These are phyloP conservation scores for Clavelina lepadiformis DNA, from an alignment of 23 tunicate species.

Conservation along the genomic window DNA sequence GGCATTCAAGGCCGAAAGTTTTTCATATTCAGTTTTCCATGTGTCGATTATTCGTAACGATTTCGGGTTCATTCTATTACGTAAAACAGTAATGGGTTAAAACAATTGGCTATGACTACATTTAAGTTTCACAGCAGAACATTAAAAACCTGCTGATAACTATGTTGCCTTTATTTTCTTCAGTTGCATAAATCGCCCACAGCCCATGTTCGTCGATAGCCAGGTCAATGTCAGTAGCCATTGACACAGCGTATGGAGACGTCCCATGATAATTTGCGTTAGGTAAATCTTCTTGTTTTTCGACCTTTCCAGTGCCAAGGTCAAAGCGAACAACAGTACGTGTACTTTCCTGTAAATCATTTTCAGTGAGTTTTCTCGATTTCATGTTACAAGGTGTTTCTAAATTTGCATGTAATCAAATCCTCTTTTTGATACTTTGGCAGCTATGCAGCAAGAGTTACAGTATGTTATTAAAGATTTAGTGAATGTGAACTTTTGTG, in stretches of 20 bases:
- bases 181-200: constrained; percentile 99
- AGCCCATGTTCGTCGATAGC: constrained; percentile 95
- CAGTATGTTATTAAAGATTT: too few species aligned
- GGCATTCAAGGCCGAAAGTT: constrained; percentile 83
- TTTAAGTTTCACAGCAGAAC: too few species aligned
- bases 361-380: not conserved
- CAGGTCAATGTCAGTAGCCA: constrained; percentile 86
- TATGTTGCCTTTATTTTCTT: constrained; percentile 79
- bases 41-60: constrained; percentile 51
- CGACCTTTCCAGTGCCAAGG: constrained; percentile 17
- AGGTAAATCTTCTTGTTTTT: constrained; percentile 44
- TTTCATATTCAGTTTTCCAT: constrained; percentile 77
- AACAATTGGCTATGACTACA: too few species aligned
- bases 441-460: too few species aligned
- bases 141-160: constrained; percentile 98
- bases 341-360: constrained; percentile 37
- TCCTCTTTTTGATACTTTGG: not conserved
- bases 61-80: constrained; percentile 55
- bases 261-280: constrained; percentile 91
- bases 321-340: constrained; percentile 53
- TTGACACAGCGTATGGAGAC: constrained; percentile 67
- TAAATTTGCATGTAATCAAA: not conserved
- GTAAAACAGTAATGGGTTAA: not conserved
- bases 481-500: too few species aligned
- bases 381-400: too few species aligned